A percentile compares a stretch with the other conserved stretches of the same genome.
Evolutionary conservation across 2,888 invertebrate genomes (phyloP).

Genomic region (Drosophila tripunctata): DNA sequence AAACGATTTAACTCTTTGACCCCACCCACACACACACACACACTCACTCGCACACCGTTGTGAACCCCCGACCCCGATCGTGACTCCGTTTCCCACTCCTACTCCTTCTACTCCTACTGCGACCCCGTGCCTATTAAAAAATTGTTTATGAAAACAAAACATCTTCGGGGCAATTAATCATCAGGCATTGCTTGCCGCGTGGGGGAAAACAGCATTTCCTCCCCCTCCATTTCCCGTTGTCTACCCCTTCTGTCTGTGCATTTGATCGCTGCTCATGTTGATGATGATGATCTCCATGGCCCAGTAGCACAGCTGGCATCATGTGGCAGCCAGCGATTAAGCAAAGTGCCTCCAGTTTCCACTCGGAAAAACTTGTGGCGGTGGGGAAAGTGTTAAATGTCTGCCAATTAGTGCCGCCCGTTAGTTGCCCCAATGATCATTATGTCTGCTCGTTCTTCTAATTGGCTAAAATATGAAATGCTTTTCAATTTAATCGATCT

Average conservation of each 20-base stretch:
- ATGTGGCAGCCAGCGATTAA: constrained; percentile 38
- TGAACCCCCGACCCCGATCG: constrained; percentile 6
- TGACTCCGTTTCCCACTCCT: background rate
- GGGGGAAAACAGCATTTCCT: constrained; percentile 48
- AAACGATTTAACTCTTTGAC: constrained; percentile 80
- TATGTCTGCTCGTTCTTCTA: constrained; percentile 54
- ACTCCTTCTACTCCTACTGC: constrained; percentile 31
- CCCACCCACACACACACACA: constrained; percentile 62
- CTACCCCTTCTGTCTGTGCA: background rate
- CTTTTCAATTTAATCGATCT: constrained; percentile 52
- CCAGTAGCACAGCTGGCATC: constrained; percentile 41
- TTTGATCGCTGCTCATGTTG: constrained; percentile 9
- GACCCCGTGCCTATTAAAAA: constrained; percentile 72
- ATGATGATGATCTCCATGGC: constrained; percentile 53
- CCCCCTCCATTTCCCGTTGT: background rate
- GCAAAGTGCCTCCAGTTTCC: constrained; percentile 57
- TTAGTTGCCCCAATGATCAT: constrained; percentile 35
- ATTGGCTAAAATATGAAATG: constrained; percentile 78
- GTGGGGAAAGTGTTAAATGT: constrained; percentile 73
- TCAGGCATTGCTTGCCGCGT: constrained; percentile 62
- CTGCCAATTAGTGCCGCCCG: constrained; percentile 74
- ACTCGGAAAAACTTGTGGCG: constrained; percentile 21
- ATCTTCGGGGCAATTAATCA: constrained; percentile 81
- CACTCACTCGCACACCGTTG: constrained; percentile 16
- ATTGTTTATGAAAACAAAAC: constrained; percentile 83